Evolutionary conservation across 2,113 vertebrate species (phyloP), one percentile per base, ranked within the genome.

Genomic region (Vidua macroura): DNA sequence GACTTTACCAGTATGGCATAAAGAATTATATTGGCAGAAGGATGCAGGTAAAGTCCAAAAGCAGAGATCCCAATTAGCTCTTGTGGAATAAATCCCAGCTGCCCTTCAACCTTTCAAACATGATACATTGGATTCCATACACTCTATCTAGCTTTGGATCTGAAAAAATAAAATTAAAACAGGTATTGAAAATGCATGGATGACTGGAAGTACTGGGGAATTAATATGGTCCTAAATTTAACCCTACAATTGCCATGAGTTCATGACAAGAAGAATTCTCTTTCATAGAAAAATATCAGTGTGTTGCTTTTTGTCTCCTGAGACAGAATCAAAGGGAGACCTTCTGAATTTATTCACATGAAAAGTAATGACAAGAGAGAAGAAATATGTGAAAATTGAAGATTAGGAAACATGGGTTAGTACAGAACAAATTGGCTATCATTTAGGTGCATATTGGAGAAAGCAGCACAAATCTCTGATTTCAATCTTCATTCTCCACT

Each of bases 31-130:
- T 30, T 83, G 73, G 79, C 90, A 92, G 90, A 86, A 91, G 48
- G 52, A 90, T 84, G 52, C 80, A 78, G 48, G 28, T 90, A 53
- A 88, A 83, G 52, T 90, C 72, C 79, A 81, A 92, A 95, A 94
- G 35, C 48, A 88, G 79, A 77, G 66, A 94, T 94, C 68, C 69
- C 58, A 96, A 84, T 96, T 96, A 96, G 67, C 63, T 90, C 37
- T 66, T 70, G 53, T 66, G 84, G 51, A 83, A 86, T 94, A 94
- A 95, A 89, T 92, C 86, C 56, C 58, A 92, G 23, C 64, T 93
- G 69, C 86, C 60, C 63, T 95, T 95, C 77, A 88, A 16, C 58
- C 37, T 79, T 92, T 94, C 78, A 89, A 83, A 86, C 79, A 75
- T 77, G 80, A 91, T 95, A 62, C 68, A 94, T 37, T 79, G 72